A percentile compares a stretch with the other conserved stretches of the same genome.
Conservation (phyloP, 2,888 invertebrate genomes). For the Limenitis camilla region DNA sequence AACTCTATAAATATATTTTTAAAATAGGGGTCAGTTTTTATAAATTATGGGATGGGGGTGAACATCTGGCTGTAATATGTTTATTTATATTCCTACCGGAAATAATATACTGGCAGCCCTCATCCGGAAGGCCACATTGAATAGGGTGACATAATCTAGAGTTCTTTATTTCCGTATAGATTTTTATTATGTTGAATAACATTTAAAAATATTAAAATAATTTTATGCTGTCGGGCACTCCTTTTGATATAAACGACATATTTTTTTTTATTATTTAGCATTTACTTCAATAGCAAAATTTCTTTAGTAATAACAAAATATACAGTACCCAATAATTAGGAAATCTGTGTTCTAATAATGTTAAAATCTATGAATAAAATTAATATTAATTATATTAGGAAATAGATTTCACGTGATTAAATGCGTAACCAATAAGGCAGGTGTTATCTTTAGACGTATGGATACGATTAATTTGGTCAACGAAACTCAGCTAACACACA, state of each 20-base stretch:
- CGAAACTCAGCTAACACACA: not conserved
- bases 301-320: no score
- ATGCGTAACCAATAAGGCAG: constrained; percentile 44
- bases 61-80: constrained; percentile 59
- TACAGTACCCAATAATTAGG: no score
- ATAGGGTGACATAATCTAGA: constrained; percentile 29
- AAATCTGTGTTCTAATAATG: no score
- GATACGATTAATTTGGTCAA: constrained; percentile 25
- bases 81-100: constrained; percentile 62
- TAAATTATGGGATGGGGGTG: constrained; percentile 33
- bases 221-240: no score
- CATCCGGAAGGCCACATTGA: constrained; percentile 48
- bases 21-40: constrained; percentile 10
- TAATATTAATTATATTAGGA: not conserved
- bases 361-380: not conserved
- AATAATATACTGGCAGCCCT: constrained; percentile 53
- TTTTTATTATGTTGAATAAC: not conserved
- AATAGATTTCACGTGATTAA: constrained; percentile 9
- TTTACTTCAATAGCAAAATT: no score
- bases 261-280: no score
- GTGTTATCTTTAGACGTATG: constrained; percentile 45
- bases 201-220: no score
- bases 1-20: not conserved
- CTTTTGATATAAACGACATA: no score
- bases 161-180: not conserved